Evolutionary conservation across 2,113 vertebrate genomes (phyloP).

Genomic region (Dryoscopus gambensis): DNA sequence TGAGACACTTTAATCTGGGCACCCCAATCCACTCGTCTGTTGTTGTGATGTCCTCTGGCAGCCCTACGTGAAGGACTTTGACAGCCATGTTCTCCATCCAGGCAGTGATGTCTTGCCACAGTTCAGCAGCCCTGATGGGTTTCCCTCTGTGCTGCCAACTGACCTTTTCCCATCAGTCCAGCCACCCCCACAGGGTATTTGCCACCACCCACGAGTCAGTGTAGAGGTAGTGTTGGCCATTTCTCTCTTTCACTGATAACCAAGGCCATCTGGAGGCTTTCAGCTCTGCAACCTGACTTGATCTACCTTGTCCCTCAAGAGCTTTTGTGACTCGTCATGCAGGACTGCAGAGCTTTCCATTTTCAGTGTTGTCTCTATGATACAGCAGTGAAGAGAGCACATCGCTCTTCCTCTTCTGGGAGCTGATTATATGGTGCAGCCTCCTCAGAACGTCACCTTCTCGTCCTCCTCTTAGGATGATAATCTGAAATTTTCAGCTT

Average conservation of each 20-base stretch:
- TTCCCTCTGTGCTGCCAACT: not conserved
- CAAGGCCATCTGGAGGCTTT: not conserved
- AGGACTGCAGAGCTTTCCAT: not conserved
- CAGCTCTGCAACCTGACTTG: not conserved
- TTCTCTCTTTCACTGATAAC: not conserved
- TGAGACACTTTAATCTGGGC: not conserved
- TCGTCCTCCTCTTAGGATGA: not conserved
- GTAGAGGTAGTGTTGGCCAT: not conserved
- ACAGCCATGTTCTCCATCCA: not conserved
- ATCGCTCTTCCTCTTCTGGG: not conserved
- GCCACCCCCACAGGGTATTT: not conserved
- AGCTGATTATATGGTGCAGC: not conserved
- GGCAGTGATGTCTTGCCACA: not conserved
- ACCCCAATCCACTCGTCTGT: not conserved
- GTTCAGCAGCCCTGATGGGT: not conserved
- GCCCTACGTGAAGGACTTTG: not conserved
- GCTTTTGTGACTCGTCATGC: not conserved
- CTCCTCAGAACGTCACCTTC: not conserved
- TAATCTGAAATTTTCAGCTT: not conserved
- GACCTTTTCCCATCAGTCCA: not conserved
- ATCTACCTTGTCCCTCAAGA: not conserved
- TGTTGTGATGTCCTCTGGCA: not conserved
- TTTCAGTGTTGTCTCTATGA: too few relatives aligned
- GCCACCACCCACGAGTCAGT: not conserved
- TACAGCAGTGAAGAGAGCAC: not conserved